A percentile compares a stretch with the other conserved stretches of the same genome.
These are phyloP conservation scores for Chrysolina oricalcia DNA, from an alignment of 2,888 invertebrate genomes.

Conservation along the genomic window DNA sequence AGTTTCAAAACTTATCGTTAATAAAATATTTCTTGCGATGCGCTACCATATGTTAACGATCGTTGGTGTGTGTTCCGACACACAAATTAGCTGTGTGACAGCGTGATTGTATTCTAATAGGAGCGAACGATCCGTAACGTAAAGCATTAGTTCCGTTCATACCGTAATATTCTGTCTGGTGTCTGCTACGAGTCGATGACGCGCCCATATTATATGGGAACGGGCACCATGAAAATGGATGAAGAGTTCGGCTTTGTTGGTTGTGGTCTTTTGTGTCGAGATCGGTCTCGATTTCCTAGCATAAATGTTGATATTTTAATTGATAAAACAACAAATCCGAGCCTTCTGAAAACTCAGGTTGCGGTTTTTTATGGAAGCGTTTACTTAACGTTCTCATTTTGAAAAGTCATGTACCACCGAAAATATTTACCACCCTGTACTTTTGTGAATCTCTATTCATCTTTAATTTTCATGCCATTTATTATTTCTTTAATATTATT, in stretches of 20 bases:
- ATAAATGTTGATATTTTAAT: neutral
- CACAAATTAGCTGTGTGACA: slow-evolving; percentile 65
- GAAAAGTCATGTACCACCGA: too few relatives aligned
- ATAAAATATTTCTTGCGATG: neutral
- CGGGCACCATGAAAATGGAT: slow-evolving; percentile 13
- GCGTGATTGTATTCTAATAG: slow-evolving; percentile 68
- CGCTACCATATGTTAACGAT: slow-evolving; percentile 18
- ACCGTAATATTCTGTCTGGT: slow-evolving; percentile 50
- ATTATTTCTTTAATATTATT: too few relatives aligned
- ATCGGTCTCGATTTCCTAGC: neutral
- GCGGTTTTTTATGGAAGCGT: too few relatives aligned
- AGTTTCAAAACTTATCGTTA: too few relatives aligned
- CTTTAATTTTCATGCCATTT: too few relatives aligned
- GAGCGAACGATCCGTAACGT: slow-evolving; percentile 61
- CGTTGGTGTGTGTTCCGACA: slow-evolving; percentile 32
- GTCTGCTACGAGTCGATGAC: slow-evolving; percentile 42
- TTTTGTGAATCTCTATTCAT: too few relatives aligned
- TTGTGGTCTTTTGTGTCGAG: slow-evolving; percentile 1
- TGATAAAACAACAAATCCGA: neutral
- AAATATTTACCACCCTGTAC: too few relatives aligned
- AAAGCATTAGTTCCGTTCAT: slow-evolving; percentile 67
- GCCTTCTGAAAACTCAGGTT: neutral
- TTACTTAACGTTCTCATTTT: too few relatives aligned
- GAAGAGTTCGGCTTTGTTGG: neutral
- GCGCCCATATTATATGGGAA: slow-evolving; percentile 44